These are phyloP conservation scores for Scatophagus argus DNA, from an alignment of 2,113 vertebrate genomes.

Conservation along the genomic window DNA sequence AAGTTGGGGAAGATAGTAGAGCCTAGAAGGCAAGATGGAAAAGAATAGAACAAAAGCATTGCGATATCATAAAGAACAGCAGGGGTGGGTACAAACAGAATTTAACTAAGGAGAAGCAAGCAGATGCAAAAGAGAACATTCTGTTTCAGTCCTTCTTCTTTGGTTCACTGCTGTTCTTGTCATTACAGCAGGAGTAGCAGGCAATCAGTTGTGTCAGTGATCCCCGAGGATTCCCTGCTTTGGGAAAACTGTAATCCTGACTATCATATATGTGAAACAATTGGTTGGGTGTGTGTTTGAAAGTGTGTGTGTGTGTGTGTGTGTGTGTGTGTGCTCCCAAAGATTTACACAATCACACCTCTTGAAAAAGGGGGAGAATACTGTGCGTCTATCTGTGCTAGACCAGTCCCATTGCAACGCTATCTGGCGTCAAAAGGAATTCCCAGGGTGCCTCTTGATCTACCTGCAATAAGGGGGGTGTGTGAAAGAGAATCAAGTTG, in stretches of 20 bases:
- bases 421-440: constrained; percentile 31
- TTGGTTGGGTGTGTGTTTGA: constrained; percentile 17
- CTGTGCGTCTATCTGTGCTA: constrained; percentile 8
- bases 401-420: constrained; percentile 34
- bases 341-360: constrained; percentile 4
- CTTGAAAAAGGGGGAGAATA: not conserved
- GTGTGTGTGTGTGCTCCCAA: not conserved
- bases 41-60: constrained; percentile 1
- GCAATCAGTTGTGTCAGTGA: constrained; percentile 50
- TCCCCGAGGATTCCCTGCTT: constrained; percentile 32
- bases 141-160: constrained; percentile 9
- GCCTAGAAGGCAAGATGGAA: not conserved
- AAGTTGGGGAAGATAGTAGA: not conserved
- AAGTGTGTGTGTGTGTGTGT: not conserved
- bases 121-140: constrained; percentile 31
- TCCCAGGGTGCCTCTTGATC: constrained; percentile 54
- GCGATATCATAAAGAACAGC: not conserved
- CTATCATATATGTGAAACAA: constrained; percentile 30
- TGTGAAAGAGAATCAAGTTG: constrained; percentile 16
- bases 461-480: constrained; percentile 34
- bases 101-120: constrained; percentile 6
- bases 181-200: constrained; percentile 35
- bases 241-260: constrained; percentile 28
- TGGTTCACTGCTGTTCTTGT: constrained; percentile 38
- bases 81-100: constrained; percentile 13